Base-by-base conservation (phyloP, 2,888 invertebrate species). In the Graphium colonna region DNA sequence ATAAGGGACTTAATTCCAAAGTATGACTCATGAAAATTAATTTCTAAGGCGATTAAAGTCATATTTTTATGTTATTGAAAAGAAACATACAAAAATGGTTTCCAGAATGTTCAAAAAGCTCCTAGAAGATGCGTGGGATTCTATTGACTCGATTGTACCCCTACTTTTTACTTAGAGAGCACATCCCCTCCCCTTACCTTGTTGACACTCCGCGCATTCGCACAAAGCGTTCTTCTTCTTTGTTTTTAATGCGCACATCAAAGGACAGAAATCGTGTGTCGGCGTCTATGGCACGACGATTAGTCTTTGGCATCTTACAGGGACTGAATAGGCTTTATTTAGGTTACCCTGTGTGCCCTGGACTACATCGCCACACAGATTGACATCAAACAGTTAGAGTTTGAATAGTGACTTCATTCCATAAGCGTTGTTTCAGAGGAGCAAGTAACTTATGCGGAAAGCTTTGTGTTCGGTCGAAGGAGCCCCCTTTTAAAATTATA, bases 171-270 rank as follows among this genome's bases (percentile, higher is more conserved):
- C 21, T 26, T 10, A 21, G 15, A 52, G 42, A 16, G 40, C 45
- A 40, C 40, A 51, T 18, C 0, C 18, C 41, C 28, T 4, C 45
- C 21, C 36, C 46, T 41, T 41, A 46, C 26, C 33, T 52, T 41
- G 46, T 52, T 52, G 52, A 52, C 46, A 41, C 41, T 41, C 52
- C 41, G 21, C 36, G 36, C 41, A 52, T 52, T 47, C 46, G 41
- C 41, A 42, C 42, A 47, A 47, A 36, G 46, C 46, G 36, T 52
- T 51, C 36, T 44, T 41, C 21, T 42, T 41, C 16, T 52, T 52
- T 52, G 45, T 52, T 52, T 52, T 42, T 41, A 52, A 46, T 47
- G 41, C 46, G 36, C 41, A 36, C 41, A 52, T 52, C 46, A 52
- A 52, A 52, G 18, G 36, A 52, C 33, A 18, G 33, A 44, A 40